Conservation (phyloP, 2,888 invertebrate species). For the Xylota segnis region DNA sequence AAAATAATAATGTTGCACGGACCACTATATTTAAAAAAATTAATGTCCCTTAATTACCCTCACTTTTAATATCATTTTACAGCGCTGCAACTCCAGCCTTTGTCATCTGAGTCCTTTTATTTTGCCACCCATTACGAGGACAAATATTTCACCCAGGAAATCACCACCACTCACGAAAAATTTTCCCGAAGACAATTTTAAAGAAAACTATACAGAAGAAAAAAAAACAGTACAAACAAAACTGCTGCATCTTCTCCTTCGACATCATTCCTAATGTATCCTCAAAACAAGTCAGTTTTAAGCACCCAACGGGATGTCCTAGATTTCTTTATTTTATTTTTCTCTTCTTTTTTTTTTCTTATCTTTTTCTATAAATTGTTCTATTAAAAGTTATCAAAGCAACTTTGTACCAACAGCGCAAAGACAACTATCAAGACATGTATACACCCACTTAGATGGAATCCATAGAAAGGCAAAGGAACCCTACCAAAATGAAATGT, state of each 20-base stretch:
- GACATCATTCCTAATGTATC: background rate
- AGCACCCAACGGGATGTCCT: constrained; percentile 33
- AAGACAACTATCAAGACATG: constrained; percentile 66
- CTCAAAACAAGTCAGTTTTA: constrained; percentile 13
- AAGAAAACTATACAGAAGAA: no score
- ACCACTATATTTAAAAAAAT: background rate
- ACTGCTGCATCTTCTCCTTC: background rate
- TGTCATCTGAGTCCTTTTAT: background rate
- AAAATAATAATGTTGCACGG: no score
- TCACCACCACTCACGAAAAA: constrained; percentile 22
- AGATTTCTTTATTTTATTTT: constrained; percentile 3
- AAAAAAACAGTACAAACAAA: background rate
- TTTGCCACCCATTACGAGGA: constrained; percentile 24
- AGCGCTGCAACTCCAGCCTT: background rate
- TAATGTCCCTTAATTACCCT: background rate
- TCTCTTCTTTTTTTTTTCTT: background rate
- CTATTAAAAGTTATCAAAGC: constrained; percentile 76
- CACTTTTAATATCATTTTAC: background rate
- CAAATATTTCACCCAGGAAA: constrained; percentile 44
- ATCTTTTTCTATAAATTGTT: constrained; percentile 63
- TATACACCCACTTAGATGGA: constrained; percentile 48
- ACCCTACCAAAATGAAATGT: constrained; percentile 29
- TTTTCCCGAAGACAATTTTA: constrained; percentile 20
- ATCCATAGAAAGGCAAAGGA: constrained; percentile 42
- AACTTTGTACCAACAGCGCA: constrained; percentile 68